A percentile compares a stretch with the other conserved stretches of the same genome.
Evolutionary conservation across 2,888 invertebrate species (phyloP).

Genomic region (Chouioia cunea): DNA sequence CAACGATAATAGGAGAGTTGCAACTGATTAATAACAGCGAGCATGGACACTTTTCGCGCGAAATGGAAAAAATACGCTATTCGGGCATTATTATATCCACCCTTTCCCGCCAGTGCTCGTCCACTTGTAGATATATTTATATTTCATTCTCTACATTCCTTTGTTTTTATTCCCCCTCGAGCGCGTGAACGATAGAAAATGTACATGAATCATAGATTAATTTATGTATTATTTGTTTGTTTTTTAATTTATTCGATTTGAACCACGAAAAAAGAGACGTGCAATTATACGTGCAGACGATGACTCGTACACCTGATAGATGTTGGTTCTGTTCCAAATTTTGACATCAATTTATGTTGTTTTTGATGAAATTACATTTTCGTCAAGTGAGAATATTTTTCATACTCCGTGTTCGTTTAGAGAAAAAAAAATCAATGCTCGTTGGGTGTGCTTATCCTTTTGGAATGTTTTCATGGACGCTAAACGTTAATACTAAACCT

Average conservation of each 20-base stretch:
- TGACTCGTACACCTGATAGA: too few relatives aligned
- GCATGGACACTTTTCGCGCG: conserved; percentile 21
- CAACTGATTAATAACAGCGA: conserved; percentile 23
- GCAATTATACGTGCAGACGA: too few relatives aligned
- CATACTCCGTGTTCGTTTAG: too few relatives aligned
- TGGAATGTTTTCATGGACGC: conserved; percentile 19
- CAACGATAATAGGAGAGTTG: neutral
- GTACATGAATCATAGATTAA: neutral
- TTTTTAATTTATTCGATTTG: too few relatives aligned
- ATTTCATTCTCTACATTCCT: neutral
- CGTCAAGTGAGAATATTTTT: too few relatives aligned
- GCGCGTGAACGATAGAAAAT: neutral
- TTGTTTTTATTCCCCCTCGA: neutral
- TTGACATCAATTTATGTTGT: too few relatives aligned
- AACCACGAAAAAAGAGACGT: too few relatives aligned
- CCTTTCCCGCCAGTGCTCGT: neutral
- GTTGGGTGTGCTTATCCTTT: too few relatives aligned
- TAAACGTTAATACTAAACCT: conserved; percentile 11
- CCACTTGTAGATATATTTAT: conserved; percentile 26
- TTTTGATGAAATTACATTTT: too few relatives aligned
- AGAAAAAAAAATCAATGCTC: too few relatives aligned
- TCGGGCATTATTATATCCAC: conserved; percentile 39
- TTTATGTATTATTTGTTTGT: conserved; percentile 11
- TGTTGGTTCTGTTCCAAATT: too few relatives aligned
- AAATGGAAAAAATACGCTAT: conserved; percentile 23